Evolutionary conservation across 2,113 vertebrate genomes (phyloP).

Genomic region (Oriolus oriolus): DNA sequence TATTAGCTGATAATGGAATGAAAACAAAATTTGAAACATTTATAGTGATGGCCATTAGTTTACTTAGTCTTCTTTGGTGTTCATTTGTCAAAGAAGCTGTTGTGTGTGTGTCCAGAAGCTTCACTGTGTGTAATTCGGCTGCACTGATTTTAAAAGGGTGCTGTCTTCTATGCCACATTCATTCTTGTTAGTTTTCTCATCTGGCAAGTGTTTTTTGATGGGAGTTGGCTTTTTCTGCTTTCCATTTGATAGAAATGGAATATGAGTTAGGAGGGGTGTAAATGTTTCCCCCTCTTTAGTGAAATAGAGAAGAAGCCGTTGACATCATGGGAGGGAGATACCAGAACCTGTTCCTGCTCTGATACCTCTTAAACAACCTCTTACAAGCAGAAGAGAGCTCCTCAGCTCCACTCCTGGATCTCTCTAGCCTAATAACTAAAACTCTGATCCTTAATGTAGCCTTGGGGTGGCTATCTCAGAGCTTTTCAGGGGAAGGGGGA

Average conservation of each 20-base stretch:
- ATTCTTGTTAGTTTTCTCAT: neutral
- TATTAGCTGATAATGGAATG: neutral
- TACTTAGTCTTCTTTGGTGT: neutral
- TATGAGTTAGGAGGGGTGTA: neutral
- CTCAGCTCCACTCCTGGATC: neutral
- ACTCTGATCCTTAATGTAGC: neutral
- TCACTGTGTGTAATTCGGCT: neutral
- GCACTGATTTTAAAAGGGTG: neutral
- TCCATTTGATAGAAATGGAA: neutral
- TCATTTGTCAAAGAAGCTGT: constrained; percentile 21
- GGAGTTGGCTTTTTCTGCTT: neutral
- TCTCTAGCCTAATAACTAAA: neutral
- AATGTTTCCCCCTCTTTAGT: neutral
- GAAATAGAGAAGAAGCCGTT: neutral
- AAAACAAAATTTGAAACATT: constrained; percentile 3
- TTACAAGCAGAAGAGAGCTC: neutral
- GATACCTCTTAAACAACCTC: neutral
- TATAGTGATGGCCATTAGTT: neutral
- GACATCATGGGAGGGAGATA: neutral
- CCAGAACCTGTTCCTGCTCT: neutral
- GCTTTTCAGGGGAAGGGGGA: neutral
- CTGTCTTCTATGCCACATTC: neutral
- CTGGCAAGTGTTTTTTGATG: neutral
- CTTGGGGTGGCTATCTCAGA: neutral
- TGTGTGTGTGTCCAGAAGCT: neutral